Evolutionary conservation across 2,797 vertebrate species (phyloP), one percentile per base, ranked within the genome.

Genomic region (Apogon talboti): DNA sequence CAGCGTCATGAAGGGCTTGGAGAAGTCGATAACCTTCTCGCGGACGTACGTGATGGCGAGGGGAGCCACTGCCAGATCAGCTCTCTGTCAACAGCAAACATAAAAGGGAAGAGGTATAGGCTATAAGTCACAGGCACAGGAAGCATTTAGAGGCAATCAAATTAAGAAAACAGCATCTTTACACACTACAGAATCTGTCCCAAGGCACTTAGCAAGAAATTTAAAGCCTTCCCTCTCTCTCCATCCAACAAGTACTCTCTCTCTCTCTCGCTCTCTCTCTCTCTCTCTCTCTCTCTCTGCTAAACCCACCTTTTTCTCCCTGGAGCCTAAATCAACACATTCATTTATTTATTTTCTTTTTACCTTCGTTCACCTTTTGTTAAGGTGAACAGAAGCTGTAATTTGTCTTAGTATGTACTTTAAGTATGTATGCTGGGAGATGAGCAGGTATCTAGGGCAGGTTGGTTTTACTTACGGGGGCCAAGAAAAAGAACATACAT

Each of bases 11-110:
- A 98, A 99, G 45, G 97, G 97, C 93, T 99, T 99, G 92, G 98
- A 99, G 91, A 99, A 99, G 94, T 99, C 98, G 91, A 99, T 98
- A 92, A 98, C 97, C 93, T 98, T 98, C 95, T 99, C 98, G 37
- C 98, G 94, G 79, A 95, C 95, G 70, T 98, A 98, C 59, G 97
- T 99, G 94, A 99, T 99, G 91, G 97, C 95, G 89, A 99, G 90
- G 11, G 97, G 97, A 71, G 98, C 97, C 92, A 99, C 97, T 83
- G 98, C 98, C 93, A 99, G 96, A 89, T 99, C 98, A 94, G 97
- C 98, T 97, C 96, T 99, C 98, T 99, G 96, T 94, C 92, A 91
- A 94, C 70, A 94, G 68, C 41, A 94, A 93, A 94, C 66, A 95
- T 65, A 84, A 90, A 92, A 77, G 65, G 63, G 74, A 83, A 89